phyloP scores from a whole-genome alignment of 2,888 invertebrate genomes.

The Nomada fabriciana region DNA sequence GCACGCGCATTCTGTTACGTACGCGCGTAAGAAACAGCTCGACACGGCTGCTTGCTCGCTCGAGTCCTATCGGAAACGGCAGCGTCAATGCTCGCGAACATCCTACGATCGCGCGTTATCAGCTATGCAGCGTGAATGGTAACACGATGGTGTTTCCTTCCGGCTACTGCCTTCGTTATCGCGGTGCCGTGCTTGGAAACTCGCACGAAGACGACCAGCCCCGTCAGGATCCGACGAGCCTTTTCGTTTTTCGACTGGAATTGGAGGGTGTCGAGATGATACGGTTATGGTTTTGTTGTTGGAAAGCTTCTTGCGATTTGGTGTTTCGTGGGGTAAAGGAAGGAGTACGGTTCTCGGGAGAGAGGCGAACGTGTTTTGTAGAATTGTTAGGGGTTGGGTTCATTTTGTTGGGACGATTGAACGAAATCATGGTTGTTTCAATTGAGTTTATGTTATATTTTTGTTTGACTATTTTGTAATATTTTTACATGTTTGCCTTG shows the following conservation, averaged over 20 bases:
- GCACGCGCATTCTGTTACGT: constrained; percentile 43
- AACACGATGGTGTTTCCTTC: constrained; percentile 64
- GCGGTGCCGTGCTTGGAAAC: constrained; percentile 1
- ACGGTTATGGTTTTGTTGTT: background rate
- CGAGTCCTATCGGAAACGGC: constrained; percentile 58
- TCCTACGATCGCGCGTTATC: constrained; percentile 69
- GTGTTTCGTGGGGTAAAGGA: no score
- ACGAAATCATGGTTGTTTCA: no score
- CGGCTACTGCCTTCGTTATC: constrained; percentile 57
- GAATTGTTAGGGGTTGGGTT: no score
- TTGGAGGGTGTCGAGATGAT: background rate
- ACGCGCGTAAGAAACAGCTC: constrained; percentile 24
- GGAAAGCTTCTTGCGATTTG: background rate
- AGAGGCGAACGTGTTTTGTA: no score
- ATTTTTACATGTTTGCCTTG: no score
- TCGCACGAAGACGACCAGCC: background rate
- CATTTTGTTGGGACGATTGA: no score
- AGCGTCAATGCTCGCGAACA: constrained; percentile 68
- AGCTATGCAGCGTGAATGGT: constrained; percentile 40
- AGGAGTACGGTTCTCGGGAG: no score
- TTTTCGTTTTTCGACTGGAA: background rate
- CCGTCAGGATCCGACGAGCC: background rate
- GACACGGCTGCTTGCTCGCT: constrained; percentile 11
- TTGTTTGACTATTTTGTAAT: no score
- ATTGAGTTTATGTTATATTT: no score